A percentile compares a stretch with the other conserved stretches of the same genome.
These are phyloP conservation scores for Bucco capensis DNA, from an alignment of 2,113 vertebrate genomes.

Conservation along the genomic window DNA sequence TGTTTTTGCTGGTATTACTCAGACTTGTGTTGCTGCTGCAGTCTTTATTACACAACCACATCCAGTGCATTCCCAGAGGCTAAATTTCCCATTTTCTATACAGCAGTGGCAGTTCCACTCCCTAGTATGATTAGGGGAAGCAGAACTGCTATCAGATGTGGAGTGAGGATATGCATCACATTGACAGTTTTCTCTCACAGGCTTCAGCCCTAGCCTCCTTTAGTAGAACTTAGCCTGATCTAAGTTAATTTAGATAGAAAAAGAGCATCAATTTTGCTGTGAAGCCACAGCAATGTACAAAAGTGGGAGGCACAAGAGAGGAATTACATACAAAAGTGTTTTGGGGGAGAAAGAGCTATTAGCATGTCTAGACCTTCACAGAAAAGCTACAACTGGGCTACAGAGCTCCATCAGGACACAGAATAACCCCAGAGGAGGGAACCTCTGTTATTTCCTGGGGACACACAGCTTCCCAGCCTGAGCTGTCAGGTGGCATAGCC, in stretches of 20 bases:
- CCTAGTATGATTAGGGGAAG: background rate
- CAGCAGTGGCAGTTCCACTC: background rate
- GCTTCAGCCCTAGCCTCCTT: background rate
- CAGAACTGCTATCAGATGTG: background rate
- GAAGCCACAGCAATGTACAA: background rate
- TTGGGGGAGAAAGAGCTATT: background rate
- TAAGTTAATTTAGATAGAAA: background rate
- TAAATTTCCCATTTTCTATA: background rate
- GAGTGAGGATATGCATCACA: background rate
- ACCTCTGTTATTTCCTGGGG: background rate
- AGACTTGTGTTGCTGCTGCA: background rate
- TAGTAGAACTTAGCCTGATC: background rate
- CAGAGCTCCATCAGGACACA: background rate
- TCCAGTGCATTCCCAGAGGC: background rate
- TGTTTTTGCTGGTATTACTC: background rate
- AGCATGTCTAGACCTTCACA: background rate
- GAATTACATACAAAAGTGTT: background rate
- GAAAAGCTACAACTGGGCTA: background rate
- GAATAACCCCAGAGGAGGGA: background rate
- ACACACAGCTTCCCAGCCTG: background rate
- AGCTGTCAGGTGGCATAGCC: background rate
- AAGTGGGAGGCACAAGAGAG: background rate
- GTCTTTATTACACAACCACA: background rate
- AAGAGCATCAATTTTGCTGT: background rate
- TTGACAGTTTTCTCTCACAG: background rate